A percentile compares a stretch with the other conserved stretches of the same genome.
phyloP scores from a whole-genome alignment of 2,888 invertebrate species.

The Physocephala rufipes region DNA sequence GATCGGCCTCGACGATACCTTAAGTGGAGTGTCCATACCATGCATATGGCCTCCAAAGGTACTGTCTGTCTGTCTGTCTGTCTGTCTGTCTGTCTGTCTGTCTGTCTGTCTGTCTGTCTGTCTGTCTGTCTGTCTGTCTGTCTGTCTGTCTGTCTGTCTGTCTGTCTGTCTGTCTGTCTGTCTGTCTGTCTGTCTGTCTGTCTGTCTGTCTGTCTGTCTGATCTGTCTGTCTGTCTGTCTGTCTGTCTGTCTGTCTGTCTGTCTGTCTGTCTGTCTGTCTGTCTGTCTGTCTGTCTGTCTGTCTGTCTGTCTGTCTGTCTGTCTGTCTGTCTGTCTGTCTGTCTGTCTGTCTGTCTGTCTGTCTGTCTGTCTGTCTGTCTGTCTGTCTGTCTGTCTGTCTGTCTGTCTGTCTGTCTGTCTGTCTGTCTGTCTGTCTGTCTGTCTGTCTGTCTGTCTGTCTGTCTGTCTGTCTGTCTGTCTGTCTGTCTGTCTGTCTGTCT shows the following conservation, averaged over 20 bases:
- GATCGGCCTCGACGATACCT: no score
- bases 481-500: slow-evolving; percentile 9
- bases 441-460: slow-evolving; percentile 9
- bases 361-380: slow-evolving; percentile 9
- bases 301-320: slow-evolving; percentile 4
- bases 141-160: slow-evolving; percentile 9
- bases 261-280: slow-evolving; percentile 9
- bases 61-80: neutral
- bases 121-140: slow-evolving; percentile 9
- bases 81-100: neutral
- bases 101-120: slow-evolving; percentile 9
- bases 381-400: slow-evolving; percentile 9
- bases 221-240: slow-evolving; percentile 10
- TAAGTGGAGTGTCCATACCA: no score
- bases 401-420: slow-evolving; percentile 9
- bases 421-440: slow-evolving; percentile 9
- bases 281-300: slow-evolving; percentile 9
- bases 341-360: slow-evolving; percentile 9
- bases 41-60: no score
- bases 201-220: slow-evolving; percentile 8
- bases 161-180: slow-evolving; percentile 9
- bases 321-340: slow-evolving; percentile 5
- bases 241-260: slow-evolving; percentile 9
- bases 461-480: slow-evolving; percentile 9
- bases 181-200: slow-evolving; percentile 9